Base-by-base conservation (phyloP, 1,140 invertebrate species). In the Euborellia annulipes region DNA sequence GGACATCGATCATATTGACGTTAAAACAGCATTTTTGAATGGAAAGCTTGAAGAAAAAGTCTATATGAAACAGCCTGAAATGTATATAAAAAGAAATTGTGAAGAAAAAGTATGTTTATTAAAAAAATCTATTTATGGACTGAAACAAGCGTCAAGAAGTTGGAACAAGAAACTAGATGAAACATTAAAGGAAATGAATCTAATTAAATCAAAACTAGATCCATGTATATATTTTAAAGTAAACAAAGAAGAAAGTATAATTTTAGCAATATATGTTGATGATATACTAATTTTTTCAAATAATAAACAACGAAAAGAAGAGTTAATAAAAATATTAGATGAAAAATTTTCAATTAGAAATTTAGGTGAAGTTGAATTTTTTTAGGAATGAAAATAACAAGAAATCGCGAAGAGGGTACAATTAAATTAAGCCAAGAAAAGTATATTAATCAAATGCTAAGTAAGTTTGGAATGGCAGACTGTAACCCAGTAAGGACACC, bases 1-100 rank as follows among this genome's bases (percentile, higher is more conserved):
- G n/a, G 40, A 56, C 11, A 49, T 64, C 0, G 41, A 47, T 6
- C 58, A 64, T 23, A 50, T 63, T 37, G 58, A 67, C 51, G 53
- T 63, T 3, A 52, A 49, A 46, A 60, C 57, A 3, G 61, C 62
- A 3, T 67, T 64, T 41, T 47, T 67, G 21, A 57, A 66, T 53
- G 61, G 58, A 20, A 42, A 54, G 3, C 48, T 66, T 30, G 50
- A 66, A 3, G 58, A 66, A 51, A 52, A 57, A 41, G 54, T 65
- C 11, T 65, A 58, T 43, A 65, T 66, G 55, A 38, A 59, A 34
- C 54, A 60, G 40, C 63, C 62, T n/a, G 32, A 57, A 43, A 60
- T 55, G 47, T 60, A 50, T 51, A 49, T 52, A 46, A 23, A 3
- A 11, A 30, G 30, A 36, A 18, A n/a, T n/a, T 14, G 3, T 17